phyloP scores from a whole-genome alignment of 1,140 invertebrate genomes.

The Drosophila suzukii region DNA sequence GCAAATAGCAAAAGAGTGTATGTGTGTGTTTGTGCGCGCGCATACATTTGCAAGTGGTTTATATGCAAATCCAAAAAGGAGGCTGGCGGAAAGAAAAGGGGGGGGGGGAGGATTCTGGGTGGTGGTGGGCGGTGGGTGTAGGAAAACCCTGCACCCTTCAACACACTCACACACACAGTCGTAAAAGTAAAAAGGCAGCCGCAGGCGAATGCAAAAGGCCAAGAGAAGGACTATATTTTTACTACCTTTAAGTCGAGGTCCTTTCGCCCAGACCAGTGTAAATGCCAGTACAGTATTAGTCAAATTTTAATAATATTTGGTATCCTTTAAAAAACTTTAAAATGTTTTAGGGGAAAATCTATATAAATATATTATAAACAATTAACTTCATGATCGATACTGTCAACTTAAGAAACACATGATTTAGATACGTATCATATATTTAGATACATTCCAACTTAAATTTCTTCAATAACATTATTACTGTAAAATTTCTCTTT shows the following conservation, averaged over 20 bases:
- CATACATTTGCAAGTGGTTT: constrained; percentile 81
- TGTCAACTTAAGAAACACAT: no score
- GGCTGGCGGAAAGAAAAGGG: constrained; percentile 27
- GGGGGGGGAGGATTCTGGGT: background rate
- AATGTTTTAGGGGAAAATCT: no score
- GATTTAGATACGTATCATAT: no score
- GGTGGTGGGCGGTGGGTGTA: background rate
- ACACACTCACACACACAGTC: constrained; percentile 1
- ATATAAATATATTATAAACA: no score
- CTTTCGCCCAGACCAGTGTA: background rate
- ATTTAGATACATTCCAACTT: no score
- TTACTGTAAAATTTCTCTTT: background rate
- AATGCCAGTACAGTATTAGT: background rate
- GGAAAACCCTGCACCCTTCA: background rate
- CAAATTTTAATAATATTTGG: background rate
- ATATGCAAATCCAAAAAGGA: constrained; percentile 77
- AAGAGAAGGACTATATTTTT: constrained; percentile 28
- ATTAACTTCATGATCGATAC: no score
- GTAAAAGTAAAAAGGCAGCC: constrained; percentile 38
- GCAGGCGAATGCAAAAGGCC: constrained; percentile 13
- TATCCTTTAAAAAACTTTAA: background rate
- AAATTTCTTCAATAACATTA: no score
- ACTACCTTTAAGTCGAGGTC: constrained; percentile 55
- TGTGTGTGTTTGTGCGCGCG: constrained; percentile 62
- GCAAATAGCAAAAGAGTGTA: constrained; percentile 58